Evolutionary conservation across 2,113 vertebrate genomes (phyloP).

Genomic region (Struthio camelus): DNA sequence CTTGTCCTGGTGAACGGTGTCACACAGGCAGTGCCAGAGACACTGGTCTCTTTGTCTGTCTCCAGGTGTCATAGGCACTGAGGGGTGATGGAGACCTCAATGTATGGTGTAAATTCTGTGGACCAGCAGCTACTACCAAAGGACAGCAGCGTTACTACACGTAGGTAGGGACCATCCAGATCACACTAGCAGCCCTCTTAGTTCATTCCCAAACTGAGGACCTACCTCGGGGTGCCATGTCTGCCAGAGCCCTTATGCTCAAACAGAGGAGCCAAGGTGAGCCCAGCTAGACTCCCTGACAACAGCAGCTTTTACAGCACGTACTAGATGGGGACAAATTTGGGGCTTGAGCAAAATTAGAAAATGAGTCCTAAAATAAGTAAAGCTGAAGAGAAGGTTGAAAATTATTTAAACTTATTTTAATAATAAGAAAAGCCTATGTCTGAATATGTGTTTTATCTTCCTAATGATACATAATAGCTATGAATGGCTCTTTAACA

Average conservation of each 20-base stretch:
- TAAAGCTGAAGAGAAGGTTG: neutral
- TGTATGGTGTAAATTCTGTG: neutral
- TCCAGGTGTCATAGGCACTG: neutral
- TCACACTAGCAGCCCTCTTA: neutral
- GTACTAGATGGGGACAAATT: accelerated
- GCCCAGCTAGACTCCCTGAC: neutral
- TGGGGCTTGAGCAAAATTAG: accelerated
- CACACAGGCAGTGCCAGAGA: neutral
- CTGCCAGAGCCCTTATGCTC: neutral
- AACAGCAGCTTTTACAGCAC: neutral
- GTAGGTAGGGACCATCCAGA: neutral
- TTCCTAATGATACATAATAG: neutral
- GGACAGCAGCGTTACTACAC: neutral
- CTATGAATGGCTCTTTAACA: neutral
- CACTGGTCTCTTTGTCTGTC: neutral
- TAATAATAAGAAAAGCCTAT: neutral
- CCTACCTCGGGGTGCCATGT: neutral
- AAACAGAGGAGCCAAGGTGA: neutral
- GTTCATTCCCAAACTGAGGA: neutral
- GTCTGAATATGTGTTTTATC: neutral
- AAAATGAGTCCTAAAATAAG: neutral
- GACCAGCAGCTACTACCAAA: neutral
- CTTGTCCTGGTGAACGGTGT: neutral
- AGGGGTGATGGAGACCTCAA: neutral
- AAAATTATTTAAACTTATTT: neutral